Percentiles rank a stretch among this genome's conserved stretches.
phyloP scores from a whole-genome alignment of 2,113 vertebrate genomes.

The Puffinus mauretanicus region DNA sequence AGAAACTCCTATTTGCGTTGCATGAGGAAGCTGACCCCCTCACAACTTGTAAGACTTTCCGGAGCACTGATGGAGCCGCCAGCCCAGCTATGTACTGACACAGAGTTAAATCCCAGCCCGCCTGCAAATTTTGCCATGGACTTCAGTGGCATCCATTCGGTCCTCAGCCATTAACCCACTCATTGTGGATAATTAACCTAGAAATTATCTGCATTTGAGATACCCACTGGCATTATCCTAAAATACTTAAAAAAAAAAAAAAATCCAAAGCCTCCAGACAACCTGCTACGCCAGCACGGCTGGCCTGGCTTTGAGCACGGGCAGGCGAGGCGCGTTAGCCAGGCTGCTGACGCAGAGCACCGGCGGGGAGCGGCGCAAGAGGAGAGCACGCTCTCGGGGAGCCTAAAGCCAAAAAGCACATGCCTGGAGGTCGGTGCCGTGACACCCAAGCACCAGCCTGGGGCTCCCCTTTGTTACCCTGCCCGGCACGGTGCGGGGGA shows the following conservation, averaged over 20 bases:
- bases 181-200: not conserved
- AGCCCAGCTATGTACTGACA: not conserved
- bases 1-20: not conserved
- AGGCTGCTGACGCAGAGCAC: fast-evolving
- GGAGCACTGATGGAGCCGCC: not conserved
- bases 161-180: not conserved
- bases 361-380: fast-evolving
- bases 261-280: not conserved
- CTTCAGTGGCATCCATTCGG: not conserved
- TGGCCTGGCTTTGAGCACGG: not conserved
- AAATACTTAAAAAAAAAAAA: not conserved
- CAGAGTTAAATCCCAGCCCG: not conserved
- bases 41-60: not conserved
- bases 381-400: fast-evolving
- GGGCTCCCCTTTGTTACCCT: fast-evolving
- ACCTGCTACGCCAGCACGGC: not conserved
- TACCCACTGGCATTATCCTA: not conserved
- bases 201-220: not conserved
- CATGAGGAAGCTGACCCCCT: not conserved
- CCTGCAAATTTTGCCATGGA: not conserved
- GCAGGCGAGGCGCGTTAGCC: not conserved
- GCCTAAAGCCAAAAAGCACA: not conserved
- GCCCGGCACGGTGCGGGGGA: fast-evolving
- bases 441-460: not conserved
- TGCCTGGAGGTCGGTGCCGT: fast-evolving